Conservation (phyloP, 2,113 vertebrate species). For the Pseudorhombus dupliciocellatus region DNA sequence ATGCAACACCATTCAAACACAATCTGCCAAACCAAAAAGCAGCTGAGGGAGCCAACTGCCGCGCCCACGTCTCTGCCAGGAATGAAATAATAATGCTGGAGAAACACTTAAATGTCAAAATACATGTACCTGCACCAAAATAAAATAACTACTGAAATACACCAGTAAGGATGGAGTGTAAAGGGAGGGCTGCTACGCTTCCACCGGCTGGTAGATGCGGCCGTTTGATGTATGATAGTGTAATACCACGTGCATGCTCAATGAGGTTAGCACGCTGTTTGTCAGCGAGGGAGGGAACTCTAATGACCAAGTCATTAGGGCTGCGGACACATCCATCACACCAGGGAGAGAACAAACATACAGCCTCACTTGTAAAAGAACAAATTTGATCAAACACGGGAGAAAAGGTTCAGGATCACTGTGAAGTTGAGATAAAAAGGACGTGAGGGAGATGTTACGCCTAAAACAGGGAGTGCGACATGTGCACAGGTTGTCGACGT, state of each 20-base stretch:
- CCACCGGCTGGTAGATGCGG: slow-evolving; percentile 32
- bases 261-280: slow-evolving; percentile 37
- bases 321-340: slow-evolving; percentile 39
- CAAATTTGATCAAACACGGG: not conserved
- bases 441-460: not conserved
- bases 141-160: not conserved
- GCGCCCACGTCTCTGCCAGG: slow-evolving; percentile 32
- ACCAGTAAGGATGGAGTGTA: slow-evolving; percentile 6
- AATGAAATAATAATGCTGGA: slow-evolving; percentile 15
- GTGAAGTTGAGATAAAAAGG: not conserved
- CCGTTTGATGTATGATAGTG: slow-evolving; percentile 42
- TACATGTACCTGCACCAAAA: not conserved
- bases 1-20: slow-evolving; percentile 29
- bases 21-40: slow-evolving; percentile 47
- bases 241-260: slow-evolving; percentile 37
- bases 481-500: slow-evolving; percentile 27
- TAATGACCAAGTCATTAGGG: slow-evolving; percentile 29
- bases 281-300: slow-evolving; percentile 11
- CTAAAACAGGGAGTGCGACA: not conserved
- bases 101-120: not conserved
- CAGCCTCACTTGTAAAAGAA: slow-evolving; percentile 4
- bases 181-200: slow-evolving; percentile 20
- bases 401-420: not conserved
- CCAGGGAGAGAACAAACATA: not conserved
- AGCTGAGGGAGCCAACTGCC: slow-evolving; percentile 26